These are phyloP conservation scores for Erynnis tages DNA, from an alignment of 2,888 invertebrate species.

Conservation along the genomic window DNA sequence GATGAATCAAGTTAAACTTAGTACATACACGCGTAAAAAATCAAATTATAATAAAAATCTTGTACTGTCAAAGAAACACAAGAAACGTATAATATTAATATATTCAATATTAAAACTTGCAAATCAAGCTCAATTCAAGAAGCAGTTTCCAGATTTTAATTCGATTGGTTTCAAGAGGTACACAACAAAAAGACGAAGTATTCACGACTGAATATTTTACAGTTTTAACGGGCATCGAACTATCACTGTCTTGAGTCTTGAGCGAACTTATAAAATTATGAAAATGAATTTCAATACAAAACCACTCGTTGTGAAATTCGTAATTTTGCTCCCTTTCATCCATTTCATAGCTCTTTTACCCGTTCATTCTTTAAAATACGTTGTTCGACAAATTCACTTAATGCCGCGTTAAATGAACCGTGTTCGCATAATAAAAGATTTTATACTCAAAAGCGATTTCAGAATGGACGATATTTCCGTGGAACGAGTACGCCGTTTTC, in stretches of 20 bases:
- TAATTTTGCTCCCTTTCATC: conserved; percentile 50
- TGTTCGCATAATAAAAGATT: conserved; percentile 79
- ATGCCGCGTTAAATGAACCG: conserved; percentile 79
- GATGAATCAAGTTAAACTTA: too few species aligned
- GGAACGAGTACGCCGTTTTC: conserved; percentile 53
- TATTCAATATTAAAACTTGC: too few species aligned
- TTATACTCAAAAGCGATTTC: conserved; percentile 75
- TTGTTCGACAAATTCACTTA: conserved; percentile 80
- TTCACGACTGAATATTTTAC: background rate
- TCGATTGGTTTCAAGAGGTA: too few species aligned
- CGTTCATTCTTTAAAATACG: conserved; percentile 74
- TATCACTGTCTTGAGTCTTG: background rate
- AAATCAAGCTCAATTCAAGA: too few species aligned
- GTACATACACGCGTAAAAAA: too few species aligned
- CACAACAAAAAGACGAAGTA: background rate
- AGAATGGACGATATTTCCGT: conserved; percentile 71
- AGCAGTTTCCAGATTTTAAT: background rate
- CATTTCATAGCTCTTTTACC: conserved; percentile 66
- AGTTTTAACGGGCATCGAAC: conserved; percentile 3
- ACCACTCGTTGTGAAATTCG: conserved; percentile 42
- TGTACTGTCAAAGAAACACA: too few species aligned
- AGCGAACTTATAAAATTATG: conserved; percentile 41
- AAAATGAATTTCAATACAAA: conserved; percentile 51
- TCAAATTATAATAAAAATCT: too few species aligned
- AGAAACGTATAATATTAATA: too few species aligned